Evolutionary conservation across 30 jellyfish, hydroid and myxozoan species (phyloP).

Genomic region (Sanderia malayensis): DNA sequence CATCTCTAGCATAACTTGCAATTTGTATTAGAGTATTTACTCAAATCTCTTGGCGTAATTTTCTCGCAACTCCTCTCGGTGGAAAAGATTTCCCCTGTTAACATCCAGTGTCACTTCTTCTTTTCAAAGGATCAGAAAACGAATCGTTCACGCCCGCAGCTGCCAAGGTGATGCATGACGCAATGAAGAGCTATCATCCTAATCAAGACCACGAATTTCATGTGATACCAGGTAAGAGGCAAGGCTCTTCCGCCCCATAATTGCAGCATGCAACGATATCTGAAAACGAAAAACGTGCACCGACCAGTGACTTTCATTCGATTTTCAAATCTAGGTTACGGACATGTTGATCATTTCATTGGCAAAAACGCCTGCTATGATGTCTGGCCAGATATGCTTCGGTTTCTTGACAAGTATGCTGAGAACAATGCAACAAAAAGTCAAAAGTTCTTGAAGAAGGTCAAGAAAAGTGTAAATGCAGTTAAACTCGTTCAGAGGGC

Average conservation of each 20-base stretch:
- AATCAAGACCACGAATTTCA: conserved; percentile 39
- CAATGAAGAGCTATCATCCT: conserved; percentile 43
- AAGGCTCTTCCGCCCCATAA: background rate
- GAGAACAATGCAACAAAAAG: conserved; percentile 27
- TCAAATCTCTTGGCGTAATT: no score
- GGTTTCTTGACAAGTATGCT: conserved; percentile 61
- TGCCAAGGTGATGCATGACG: conserved; percentile 17
- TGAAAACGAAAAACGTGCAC: no score
- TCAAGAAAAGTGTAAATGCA: conserved; percentile 26
- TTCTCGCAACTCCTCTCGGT: no score
- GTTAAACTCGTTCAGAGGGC: conserved; percentile 22
- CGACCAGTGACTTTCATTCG: no score
- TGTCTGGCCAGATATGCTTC: conserved; percentile 54
- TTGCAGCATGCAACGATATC: no score
- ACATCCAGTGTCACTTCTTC: no score
- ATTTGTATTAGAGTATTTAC: no score
- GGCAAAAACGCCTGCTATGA: conserved; percentile 74
- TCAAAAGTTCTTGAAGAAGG: background rate
- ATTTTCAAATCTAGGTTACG: conserved; percentile 73
- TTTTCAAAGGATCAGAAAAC: conserved; percentile 44
- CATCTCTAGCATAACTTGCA: no score
- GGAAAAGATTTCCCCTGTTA: no score
- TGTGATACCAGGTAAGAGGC: conserved; percentile 27
- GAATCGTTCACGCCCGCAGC: conserved; percentile 36
- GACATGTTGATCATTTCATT: conserved; percentile 71